Evolutionary conservation across 2,113 vertebrate species (phyloP).

Genomic region (Tauraco erythrolophus): DNA sequence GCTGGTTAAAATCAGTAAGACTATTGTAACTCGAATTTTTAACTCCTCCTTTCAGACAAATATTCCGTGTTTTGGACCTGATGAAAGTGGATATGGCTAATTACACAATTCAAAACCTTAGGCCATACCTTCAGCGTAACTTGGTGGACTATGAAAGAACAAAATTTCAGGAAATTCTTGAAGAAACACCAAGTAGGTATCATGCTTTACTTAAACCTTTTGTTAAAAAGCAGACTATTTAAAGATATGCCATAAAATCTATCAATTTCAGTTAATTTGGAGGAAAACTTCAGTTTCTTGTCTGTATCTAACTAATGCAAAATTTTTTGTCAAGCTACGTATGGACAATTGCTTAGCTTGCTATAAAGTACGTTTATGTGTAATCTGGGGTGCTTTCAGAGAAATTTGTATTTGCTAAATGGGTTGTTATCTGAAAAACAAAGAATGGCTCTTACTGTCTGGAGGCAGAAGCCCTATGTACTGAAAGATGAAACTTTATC

Average conservation of each 20-base stretch:
- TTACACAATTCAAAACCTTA: conserved; percentile 82
- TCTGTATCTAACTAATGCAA: neutral
- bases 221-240: neutral
- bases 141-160: conserved; percentile 90
- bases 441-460: neutral
- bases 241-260: neutral
- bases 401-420: neutral
- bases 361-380: neutral
- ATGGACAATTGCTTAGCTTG: neutral
- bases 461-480: neutral
- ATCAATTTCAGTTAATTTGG: neutral
- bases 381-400: neutral
- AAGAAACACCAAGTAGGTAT: conserved; percentile 89
- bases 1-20: neutral
- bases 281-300: neutral
- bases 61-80: conserved; percentile 92
- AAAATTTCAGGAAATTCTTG: conserved; percentile 91
- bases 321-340: neutral
- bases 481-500: neutral
- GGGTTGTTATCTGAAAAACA: neutral
- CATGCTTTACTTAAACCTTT: neutral
- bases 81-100: conserved; percentile 92
- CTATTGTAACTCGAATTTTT: neutral
- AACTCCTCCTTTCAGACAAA: conserved; percentile 79
- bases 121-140: conserved; percentile 85